Evolutionary conservation across 92 coral and sea anemone species (phyloP), one percentile per base, ranked within the genome.

Genomic region (Palythoa grandis): DNA sequence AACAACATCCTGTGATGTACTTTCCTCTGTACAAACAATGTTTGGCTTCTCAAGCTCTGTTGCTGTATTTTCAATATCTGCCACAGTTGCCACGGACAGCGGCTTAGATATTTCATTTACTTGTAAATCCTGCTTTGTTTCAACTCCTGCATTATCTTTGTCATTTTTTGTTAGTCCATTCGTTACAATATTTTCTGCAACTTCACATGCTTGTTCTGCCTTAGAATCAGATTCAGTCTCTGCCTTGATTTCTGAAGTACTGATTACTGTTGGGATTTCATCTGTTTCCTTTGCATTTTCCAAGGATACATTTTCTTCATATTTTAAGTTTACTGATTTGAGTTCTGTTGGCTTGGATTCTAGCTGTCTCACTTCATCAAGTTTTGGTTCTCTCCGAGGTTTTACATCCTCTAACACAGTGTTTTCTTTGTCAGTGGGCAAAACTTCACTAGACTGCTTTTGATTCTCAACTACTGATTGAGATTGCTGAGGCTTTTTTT

Each of bases 351-450:
- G 69, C 17, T 61, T 61, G 17, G 69, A 61, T 14, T 61, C 69
- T 29, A 61, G 2, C 69, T 10, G 17, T 3, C 0, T 52, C 25
- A 66, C 53, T 76, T 76, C 82, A 23, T 52, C 82, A 52, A 53
- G 82, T 54, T 76, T 76, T 20, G 82, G 54, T 52, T 76, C 65
- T 5, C 17, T 76, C 20, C 11, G 52, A 20, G 24, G 82, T 38
- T 16, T 29, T 29, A 29, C 35, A 29, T 29, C 35, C 35, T 29
- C 35, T 29, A 29, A 29, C 35, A 29, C 35, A 29, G 35, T 29
- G 35, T 29, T 29, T 29, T 29, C 35, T 29, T 29, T 29, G 35
- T 29, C 35, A 29, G 35, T 29, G 35, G 35, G 35, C 35, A 29
- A 29, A 29, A 29, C 35, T 29, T 29, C 35, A 29, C 35, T 29